Base-by-base conservation (phyloP, 2,888 invertebrate genomes). In the Dascillus cervinus region DNA sequence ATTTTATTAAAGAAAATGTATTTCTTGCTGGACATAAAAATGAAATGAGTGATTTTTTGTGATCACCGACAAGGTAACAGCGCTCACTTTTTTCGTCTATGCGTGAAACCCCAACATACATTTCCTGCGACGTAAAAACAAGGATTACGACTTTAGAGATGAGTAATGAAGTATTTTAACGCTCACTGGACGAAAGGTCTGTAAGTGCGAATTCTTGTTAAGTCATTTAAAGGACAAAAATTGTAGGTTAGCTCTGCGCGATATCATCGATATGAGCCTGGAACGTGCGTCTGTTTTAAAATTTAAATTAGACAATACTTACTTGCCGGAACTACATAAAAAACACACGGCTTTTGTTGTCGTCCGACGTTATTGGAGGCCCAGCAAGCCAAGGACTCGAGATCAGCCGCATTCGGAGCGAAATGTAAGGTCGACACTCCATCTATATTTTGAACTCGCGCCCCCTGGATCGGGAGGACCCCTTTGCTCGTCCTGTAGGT, bases 361-460 rank as follows among this genome's bases (percentile, higher is more conserved):
- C 81, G 75, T 13, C 90, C 90, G 9, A 89, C 79, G 42, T 75
- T 75, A 60, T 90, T 90, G 59, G 79, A 80, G 3, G 88, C 88
- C 88, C 88, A 89, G 58, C 91, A 91, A 3, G 86, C 83, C 11
- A 90, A 66, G 50, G 86, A 86, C 38, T 88, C 88, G 45, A 87
- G 73, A 55, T 89, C 88, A 25, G 59, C 46, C 3, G 49, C 46
- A n/a, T 50, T 58, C n/a, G 73, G 70, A 4, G 67, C 69, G 54
- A 77, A 77, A 41, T 71, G 69, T 42, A 83, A 67, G 52, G 64
- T 59, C 41, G 71, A 70, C 38, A 65, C 56, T 37, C 69, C 62
- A 23, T 67, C 69, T 17, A 17, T 8, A 46, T 67, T 69, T 50
- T 62, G 60, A 62, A 75, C 61, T 64, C 75, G 65, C 59, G 76